These are phyloP conservation scores for Falco peregrinus DNA, from an alignment of 2,797 vertebrate species.

Conservation along the genomic window DNA sequence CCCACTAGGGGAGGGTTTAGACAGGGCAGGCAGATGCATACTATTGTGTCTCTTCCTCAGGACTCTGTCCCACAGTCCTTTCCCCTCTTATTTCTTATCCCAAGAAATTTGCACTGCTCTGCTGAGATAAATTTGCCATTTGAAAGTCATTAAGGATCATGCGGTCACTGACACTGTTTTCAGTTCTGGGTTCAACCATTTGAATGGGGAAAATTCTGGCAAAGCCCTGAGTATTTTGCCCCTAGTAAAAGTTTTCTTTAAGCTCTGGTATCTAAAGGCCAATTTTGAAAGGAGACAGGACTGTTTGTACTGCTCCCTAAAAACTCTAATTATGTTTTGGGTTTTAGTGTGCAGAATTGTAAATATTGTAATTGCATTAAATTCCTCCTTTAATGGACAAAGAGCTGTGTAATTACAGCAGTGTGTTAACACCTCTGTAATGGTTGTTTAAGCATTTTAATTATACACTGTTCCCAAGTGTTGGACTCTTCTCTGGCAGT, in stretches of 20 bases:
- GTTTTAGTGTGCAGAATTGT: background rate
- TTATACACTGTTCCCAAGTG: background rate
- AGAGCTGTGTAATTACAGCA: background rate
- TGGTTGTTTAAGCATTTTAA: background rate
- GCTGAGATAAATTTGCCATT: background rate
- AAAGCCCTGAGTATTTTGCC: fast-evolving
- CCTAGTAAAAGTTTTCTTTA: background rate
- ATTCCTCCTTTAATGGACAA: background rate
- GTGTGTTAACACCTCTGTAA: background rate
- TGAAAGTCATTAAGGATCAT: background rate
- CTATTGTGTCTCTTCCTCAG: fast-evolving
- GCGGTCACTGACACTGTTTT: background rate
- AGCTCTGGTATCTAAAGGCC: background rate
- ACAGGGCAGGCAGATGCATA: background rate
- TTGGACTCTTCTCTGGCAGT: background rate
- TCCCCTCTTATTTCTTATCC: background rate
- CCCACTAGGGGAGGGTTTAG: background rate
- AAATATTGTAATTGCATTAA: background rate
- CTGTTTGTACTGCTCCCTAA: background rate
- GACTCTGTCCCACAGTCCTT: background rate
- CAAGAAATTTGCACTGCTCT: no score
- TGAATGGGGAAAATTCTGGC: background rate
- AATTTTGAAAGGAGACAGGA: background rate
- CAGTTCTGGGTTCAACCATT: background rate
- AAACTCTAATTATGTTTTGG: background rate